A percentile compares a stretch with the other conserved stretches of the same genome.
Evolutionary conservation across 1,140 invertebrate genomes (phyloP).

Genomic region (Sitodiplosis mosellana): DNA sequence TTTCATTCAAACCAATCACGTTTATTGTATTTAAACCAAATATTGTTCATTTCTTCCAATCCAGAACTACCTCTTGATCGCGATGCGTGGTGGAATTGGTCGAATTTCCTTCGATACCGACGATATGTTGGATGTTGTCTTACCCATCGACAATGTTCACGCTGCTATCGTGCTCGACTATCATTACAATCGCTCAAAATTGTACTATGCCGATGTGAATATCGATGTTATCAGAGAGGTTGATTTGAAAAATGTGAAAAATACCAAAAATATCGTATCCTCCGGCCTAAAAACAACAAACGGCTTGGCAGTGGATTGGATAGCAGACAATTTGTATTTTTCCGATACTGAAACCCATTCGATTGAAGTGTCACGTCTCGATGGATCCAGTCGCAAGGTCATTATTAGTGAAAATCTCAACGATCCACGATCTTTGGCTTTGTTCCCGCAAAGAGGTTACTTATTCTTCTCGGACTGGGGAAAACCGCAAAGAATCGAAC

Average conservation of each 20-base stretch:
- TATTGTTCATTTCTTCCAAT: too few relatives aligned
- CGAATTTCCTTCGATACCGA: slow-evolving; percentile 71
- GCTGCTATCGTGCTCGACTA: slow-evolving; percentile 78
- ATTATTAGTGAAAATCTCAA: slow-evolving; percentile 43
- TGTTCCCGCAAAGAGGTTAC: slow-evolving; percentile 61
- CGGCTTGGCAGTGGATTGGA: slow-evolving; percentile 72
- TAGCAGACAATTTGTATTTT: slow-evolving; percentile 80
- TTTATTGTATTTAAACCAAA: too few relatives aligned
- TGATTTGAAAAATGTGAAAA: slow-evolving; percentile 43
- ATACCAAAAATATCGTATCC: slow-evolving; percentile 37
- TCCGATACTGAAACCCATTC: slow-evolving; percentile 53
- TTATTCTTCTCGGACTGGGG: slow-evolving; percentile 90
- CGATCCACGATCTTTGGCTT: slow-evolving; percentile 56
- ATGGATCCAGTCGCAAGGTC: slow-evolving; percentile 59
- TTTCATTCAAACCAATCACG: too few relatives aligned
- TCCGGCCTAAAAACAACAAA: slow-evolving; percentile 45
- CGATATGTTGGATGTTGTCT: slow-evolving; percentile 67
- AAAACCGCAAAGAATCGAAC: slow-evolving; percentile 60
- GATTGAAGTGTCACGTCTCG: slow-evolving; percentile 63
- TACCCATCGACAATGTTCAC: slow-evolving; percentile 56
- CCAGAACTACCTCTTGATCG: slow-evolving; percentile 22
- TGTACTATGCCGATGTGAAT: slow-evolving; percentile 73
- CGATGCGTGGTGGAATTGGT: slow-evolving; percentile 26
- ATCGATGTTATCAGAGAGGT: slow-evolving; percentile 44
- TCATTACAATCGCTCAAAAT: slow-evolving; percentile 58